A percentile compares a stretch with the other conserved stretches of the same genome.
Evolutionary conservation across 2,113 vertebrate species (phyloP).

Genomic region (Phaethon lepturus): DNA sequence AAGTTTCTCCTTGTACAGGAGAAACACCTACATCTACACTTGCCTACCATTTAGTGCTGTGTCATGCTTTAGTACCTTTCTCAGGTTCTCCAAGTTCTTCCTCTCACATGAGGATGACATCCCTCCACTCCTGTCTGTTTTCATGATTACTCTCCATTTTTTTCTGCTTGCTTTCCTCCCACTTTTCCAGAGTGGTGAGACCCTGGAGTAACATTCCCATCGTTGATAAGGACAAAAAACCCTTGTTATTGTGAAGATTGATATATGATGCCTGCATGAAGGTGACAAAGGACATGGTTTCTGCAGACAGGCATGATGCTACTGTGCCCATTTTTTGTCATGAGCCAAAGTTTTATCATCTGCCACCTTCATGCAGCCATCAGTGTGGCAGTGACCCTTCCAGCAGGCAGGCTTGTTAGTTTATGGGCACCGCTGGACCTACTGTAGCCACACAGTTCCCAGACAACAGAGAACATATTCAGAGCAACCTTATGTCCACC

Average conservation of each 20-base stretch:
- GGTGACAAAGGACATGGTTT: neutral
- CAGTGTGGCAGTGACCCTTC: neutral
- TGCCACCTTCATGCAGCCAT: neutral
- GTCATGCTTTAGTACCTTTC: neutral
- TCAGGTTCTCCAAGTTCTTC: neutral
- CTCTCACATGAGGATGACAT: neutral
- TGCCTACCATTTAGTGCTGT: neutral
- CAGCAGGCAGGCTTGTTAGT: neutral
- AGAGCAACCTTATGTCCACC: neutral
- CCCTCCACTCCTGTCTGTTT: neutral
- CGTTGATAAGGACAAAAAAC: neutral
- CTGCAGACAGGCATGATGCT: neutral
- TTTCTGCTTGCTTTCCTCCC: neutral
- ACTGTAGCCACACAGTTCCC: neutral
- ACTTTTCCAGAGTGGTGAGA: neutral
- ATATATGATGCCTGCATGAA: neutral
- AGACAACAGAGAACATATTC: neutral
- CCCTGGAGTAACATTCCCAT: rapidly evolving
- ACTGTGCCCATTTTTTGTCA: neutral
- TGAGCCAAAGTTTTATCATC: neutral
- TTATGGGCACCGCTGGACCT: neutral
- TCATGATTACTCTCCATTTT: neutral
- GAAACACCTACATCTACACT: neutral
- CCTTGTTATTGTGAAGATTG: neutral
- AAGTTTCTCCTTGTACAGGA: neutral